These are phyloP conservation scores for Oppia nitens DNA, from an alignment of 1,140 invertebrate genomes.

Conservation along the genomic window DNA sequence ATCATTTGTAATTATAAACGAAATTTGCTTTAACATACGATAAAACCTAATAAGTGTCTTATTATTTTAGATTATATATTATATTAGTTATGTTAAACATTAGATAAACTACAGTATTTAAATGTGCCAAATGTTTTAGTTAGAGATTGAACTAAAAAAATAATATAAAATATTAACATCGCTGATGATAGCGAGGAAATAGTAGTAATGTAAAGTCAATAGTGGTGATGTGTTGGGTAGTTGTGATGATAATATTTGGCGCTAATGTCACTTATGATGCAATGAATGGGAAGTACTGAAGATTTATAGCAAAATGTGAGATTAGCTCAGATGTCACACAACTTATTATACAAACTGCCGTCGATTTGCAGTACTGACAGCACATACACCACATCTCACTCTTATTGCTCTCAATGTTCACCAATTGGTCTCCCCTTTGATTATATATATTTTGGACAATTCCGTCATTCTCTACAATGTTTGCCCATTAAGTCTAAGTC, in stretches of 20 bases:
- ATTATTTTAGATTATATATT: too few relatives aligned
- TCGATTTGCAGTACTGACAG: background rate
- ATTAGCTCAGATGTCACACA: background rate
- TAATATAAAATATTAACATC: background rate
- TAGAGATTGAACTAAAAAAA: background rate
- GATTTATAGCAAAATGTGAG: background rate
- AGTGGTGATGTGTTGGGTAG: background rate
- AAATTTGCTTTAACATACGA: too few relatives aligned
- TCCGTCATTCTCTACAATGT: background rate
- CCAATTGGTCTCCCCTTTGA: background rate
- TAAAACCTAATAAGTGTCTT: too few relatives aligned
- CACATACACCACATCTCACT: background rate
- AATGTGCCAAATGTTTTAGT: background rate
- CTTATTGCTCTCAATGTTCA: background rate
- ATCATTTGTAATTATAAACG: too few relatives aligned
- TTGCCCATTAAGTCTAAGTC: background rate
- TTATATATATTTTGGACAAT: background rate
- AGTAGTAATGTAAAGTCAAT: too few relatives aligned
- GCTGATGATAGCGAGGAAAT: background rate
- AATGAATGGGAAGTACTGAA: background rate
- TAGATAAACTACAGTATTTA: too few relatives aligned
- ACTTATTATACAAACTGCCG: background rate
- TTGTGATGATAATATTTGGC: background rate
- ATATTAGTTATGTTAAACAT: too few relatives aligned
- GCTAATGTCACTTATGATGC: too few relatives aligned